A percentile compares a stretch with the other conserved stretches of the same genome.
Evolutionary conservation across 2,888 invertebrate species (phyloP).

Genomic region (Troglohyphantes excavatus): DNA sequence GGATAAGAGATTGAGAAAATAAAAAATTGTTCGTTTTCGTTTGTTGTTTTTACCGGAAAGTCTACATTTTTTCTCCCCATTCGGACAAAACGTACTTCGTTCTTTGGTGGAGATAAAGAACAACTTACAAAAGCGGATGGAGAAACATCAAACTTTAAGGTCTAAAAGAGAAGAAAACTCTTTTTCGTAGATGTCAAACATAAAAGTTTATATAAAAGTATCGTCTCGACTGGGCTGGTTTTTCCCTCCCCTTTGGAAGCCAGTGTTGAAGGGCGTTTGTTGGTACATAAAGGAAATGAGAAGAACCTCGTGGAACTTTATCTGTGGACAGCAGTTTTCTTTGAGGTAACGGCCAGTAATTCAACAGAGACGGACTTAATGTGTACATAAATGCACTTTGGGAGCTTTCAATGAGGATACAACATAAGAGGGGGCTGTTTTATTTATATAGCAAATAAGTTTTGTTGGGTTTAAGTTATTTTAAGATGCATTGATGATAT

Average conservation of each 20-base stretch:
- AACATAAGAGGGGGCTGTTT: slow-evolving; percentile 10
- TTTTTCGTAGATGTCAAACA: slow-evolving; percentile 52
- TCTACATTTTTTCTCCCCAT: slow-evolving; percentile 11
- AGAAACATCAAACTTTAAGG: slow-evolving; percentile 59
- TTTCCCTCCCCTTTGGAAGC: slow-evolving; percentile 14
- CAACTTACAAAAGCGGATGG: slow-evolving; percentile 47
- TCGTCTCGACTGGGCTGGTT: slow-evolving; percentile 28
- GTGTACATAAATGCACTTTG: slow-evolving; percentile 21
- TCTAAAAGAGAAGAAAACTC: slow-evolving; percentile 22
- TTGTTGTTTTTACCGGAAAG: slow-evolving; percentile 8
- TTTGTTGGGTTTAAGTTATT: background rate
- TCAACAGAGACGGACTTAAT: slow-evolving; percentile 25
- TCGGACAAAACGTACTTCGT: slow-evolving; percentile 33
- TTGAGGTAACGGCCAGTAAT: background rate
- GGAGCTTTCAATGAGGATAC: background rate
- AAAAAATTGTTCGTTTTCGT: too few relatives aligned
- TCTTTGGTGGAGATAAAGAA: slow-evolving; percentile 55
- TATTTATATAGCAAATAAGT: slow-evolving; percentile 15
- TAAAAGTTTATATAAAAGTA: slow-evolving; percentile 61
- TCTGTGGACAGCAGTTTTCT: background rate
- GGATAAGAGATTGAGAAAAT: slow-evolving; percentile 40
- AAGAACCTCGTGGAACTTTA: background rate
- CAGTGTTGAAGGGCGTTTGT: slow-evolving; percentile 25
- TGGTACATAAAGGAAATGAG: slow-evolving; percentile 26
- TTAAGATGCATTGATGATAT: too few relatives aligned